Evolutionary conservation across 64 coral and sea anemone genomes (phyloP).

Genomic region (Porites australiensis): DNA sequence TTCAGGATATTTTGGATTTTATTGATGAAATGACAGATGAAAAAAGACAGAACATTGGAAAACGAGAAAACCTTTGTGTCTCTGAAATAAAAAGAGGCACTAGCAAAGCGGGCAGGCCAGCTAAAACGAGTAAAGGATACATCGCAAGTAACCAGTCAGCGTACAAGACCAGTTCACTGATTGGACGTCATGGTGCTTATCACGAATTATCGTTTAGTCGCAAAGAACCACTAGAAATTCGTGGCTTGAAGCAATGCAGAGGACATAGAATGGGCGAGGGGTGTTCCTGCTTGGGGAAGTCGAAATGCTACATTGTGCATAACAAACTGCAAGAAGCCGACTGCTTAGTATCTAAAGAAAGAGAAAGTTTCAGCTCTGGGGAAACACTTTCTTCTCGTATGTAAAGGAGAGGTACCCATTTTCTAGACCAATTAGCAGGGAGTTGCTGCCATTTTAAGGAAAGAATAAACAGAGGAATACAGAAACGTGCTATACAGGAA

Average conservation of each 20-base stretch:
- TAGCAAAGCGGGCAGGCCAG: neutral
- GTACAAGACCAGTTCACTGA: slow-evolving; percentile 9
- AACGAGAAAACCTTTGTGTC: neutral
- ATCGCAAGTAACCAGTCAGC: slow-evolving; percentile 28
- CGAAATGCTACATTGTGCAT: slow-evolving; percentile 45
- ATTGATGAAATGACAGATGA: slow-evolving; percentile 84
- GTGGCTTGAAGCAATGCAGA: neutral
- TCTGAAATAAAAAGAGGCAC: neutral
- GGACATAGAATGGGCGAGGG: slow-evolving; percentile 21
- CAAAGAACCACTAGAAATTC: neutral
- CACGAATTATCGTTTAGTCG: slow-evolving; percentile 26
- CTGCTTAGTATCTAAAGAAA: slow-evolving; percentile 29
- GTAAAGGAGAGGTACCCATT: neutral
- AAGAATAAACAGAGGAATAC: too few relatives aligned
- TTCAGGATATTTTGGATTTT: slow-evolving; percentile 90
- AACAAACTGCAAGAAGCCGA: slow-evolving; percentile 40
- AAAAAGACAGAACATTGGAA: neutral
- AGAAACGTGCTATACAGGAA: too few relatives aligned
- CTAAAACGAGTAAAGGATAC: neutral
- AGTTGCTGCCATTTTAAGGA: too few relatives aligned
- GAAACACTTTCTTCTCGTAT: neutral
- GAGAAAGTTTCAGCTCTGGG: neutral
- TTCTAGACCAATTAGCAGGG: too few relatives aligned
- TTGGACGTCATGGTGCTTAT: slow-evolving; percentile 12
- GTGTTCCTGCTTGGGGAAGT: slow-evolving; percentile 67